Base-by-base conservation (phyloP, 2,797 vertebrate genomes). In the Muscicapa comitata region DNA sequence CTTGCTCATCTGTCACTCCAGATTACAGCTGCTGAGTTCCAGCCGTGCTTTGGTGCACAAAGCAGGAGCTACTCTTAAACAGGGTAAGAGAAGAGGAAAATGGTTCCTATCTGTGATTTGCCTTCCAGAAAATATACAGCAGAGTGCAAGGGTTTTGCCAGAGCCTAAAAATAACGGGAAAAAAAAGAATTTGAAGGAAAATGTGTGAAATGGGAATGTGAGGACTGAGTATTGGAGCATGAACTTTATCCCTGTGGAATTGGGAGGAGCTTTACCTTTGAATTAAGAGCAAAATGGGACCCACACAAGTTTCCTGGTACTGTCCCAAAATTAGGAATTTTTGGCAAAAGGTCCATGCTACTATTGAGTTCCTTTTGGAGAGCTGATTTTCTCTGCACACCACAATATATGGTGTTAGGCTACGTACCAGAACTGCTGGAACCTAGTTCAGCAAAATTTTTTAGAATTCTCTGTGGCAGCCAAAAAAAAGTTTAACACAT, bases 361-460 rank as follows among this genome's bases (percentile, higher is more conserved):
- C 92, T 95, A 37, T 79, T 94, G 76, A 93, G 63, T 76, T 93
- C 86, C 45, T 71, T 90, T 96, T 86, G 76, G 73, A 96, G 37
- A 93, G 75, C 40, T 21, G 65, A 80, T 80, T 97, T 96, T 81
- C 63, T 75, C 91, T 78, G 65, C 61, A 75, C 89, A 78, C 92
- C 86, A 57, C 93, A 97, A 82, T 95, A 94, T 90, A 94, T 82
- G 94, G 67, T 83, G 59, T 90, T 95, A 94, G 78, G 94, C 94
- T 68, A 77, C 10, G 3, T 92, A 96, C 87, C 88, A 96, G 93
- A 91, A 90, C 93, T 96, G 85, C 70, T 96, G 90, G 62, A 96
- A 95, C 77, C 76, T 65, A 74, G 55, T 95, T 93, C 93, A 96
- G 94, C 42, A 85, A 90, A 91, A 96, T 97, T 95, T 88, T 92